Conservation (phyloP, 2,797 vertebrate genomes). For the Sternotherus odoratus region DNA sequence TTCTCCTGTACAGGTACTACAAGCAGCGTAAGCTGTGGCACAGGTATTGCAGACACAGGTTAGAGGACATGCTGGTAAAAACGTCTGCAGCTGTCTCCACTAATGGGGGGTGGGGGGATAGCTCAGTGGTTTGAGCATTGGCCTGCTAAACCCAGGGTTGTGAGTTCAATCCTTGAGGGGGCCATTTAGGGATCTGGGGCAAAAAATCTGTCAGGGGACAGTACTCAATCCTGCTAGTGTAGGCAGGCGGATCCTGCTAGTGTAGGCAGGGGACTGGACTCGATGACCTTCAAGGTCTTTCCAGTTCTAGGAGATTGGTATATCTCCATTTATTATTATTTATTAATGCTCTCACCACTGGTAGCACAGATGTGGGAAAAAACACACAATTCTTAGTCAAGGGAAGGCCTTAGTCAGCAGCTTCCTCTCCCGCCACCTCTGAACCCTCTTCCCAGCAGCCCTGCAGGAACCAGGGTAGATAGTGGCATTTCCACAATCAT, state of each 20-base stretch:
- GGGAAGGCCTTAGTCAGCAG: conserved; percentile 7
- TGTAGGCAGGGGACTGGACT: no score
- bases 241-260: no score
- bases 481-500: conserved; percentile 37
- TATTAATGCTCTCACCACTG: background rate
- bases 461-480: conserved; percentile 37
- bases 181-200: no score
- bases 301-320: no score
- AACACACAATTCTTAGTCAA: background rate
- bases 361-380: background rate
- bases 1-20: background rate
- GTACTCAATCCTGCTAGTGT: no score
- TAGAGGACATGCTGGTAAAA: background rate
- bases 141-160: no score
- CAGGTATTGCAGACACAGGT: rapidly evolving
- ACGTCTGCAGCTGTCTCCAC: background rate
- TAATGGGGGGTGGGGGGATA: no score
- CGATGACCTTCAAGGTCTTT: no score
- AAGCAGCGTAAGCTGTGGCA: rapidly evolving
- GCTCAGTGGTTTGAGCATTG: no score
- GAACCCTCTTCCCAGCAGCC: background rate
- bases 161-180: no score
- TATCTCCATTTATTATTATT: no score
- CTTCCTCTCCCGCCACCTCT: background rate
- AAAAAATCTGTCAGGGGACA: no score